Evolutionary conservation across 2,888 invertebrate genomes (phyloP), one percentile per base, ranked within the genome.

Genomic region (Microdon myrmicae): DNA sequence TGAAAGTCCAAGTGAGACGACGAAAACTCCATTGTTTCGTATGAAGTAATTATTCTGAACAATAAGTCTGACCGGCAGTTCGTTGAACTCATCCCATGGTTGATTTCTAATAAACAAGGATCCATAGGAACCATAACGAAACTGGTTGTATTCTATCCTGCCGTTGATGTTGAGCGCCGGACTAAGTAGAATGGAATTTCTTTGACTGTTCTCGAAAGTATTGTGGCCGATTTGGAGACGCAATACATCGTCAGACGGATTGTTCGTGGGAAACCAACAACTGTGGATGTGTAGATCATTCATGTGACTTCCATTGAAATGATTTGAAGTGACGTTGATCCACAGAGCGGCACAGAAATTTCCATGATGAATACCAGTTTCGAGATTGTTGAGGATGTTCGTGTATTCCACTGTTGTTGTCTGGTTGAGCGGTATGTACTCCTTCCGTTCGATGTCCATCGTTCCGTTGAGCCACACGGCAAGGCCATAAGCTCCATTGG

Each of bases 301-400:
- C 71, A 88, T 87, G 17, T 84, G 75, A 70, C 93, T 93, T 34
- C 87, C 86, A 69, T 89, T 90, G 76, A 97, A 94, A 78, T 84
- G 86, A 75, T 94, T 95, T n/a, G 91, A 91, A 1, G 93, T 94
- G n/a, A 96, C 85, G 77, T 97, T 97, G 1, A 96, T 87, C 81
- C 89, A 87, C 31, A 89, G 86, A 71, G 87, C 84, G 3, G 89
- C 88, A 73, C 97, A 97, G 74, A 89, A 96, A 78, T 99, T 99
- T 2, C 97, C 96, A 68, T 97, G 89, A 39, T 95, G 81, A 29
- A 98, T 85, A 1, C 96, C 97, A 20, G 90, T 86, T 74, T 95
- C 93, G 4, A 90, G 81, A 78, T 99, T 99, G 67, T 89, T 88
- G 68, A 89, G 87, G 71, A 99, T 87, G 75, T 90, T 87, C 0